Conservation (phyloP, 2,797 vertebrate genomes). For the Coluber constrictor region DNA sequence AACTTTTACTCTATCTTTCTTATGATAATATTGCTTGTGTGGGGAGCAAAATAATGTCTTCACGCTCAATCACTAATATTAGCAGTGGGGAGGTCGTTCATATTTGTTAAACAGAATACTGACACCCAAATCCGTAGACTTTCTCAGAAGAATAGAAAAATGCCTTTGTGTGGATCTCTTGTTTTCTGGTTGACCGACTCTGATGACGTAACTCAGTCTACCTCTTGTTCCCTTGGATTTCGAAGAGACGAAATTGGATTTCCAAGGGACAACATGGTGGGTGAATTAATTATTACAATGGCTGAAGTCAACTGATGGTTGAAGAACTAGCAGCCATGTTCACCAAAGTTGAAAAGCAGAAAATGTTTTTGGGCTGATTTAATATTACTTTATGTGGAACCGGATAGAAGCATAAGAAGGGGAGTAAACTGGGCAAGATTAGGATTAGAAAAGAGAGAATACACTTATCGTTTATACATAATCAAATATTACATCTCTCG, state of each 20-base stretch:
- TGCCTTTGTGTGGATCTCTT: not conserved
- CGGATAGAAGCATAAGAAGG: not conserved
- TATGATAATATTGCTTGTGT: not conserved
- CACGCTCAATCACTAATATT: not conserved
- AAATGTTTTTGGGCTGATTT: slow-evolving; percentile 30
- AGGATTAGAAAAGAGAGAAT: slow-evolving; percentile 19
- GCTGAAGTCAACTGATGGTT: not conserved
- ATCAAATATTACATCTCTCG: not conserved
- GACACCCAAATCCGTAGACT: slow-evolving; percentile 34
- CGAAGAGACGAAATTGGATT: not conserved
- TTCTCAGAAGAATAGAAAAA: not conserved
- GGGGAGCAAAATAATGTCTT: not conserved
- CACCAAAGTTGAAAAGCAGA: slow-evolving; percentile 32
- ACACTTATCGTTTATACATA: slow-evolving; percentile 25
- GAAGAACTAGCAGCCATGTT: not conserved
- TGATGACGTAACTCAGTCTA: slow-evolving; percentile 4
- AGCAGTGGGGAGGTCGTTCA: not conserved
- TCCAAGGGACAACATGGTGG: not conserved
- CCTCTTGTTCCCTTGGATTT: not conserved
- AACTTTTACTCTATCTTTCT: not conserved
- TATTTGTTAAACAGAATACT: slow-evolving; percentile 21
- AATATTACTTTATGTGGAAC: not conserved
- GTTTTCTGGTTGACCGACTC: slow-evolving; percentile 24
- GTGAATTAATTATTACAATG: not conserved
- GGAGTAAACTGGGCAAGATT: slow-evolving; percentile 15